phyloP scores from a whole-genome alignment of 2,113 vertebrate species.

The Neoarius graeffei region DNA sequence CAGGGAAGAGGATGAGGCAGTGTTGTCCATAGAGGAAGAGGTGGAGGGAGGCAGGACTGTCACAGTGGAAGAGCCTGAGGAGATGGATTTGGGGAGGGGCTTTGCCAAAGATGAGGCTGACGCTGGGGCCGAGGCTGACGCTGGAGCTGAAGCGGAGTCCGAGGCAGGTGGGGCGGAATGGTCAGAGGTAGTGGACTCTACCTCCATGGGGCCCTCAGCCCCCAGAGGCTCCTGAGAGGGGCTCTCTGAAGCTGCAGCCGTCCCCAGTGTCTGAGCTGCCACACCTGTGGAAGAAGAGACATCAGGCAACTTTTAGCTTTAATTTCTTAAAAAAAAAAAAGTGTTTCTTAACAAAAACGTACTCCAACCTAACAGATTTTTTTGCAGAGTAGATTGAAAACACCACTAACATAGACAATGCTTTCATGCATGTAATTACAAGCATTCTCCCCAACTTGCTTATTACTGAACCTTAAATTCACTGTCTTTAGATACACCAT shows the following conservation, averaged over 20 bases:
- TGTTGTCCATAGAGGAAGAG: slow-evolving; percentile 77
- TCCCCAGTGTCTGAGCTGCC: slow-evolving; percentile 72
- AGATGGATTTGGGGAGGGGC: slow-evolving; percentile 68
- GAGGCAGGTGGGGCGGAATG: slow-evolving; percentile 52
- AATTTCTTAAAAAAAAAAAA: background rate
- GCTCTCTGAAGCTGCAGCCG: slow-evolving; percentile 59
- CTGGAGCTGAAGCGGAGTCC: slow-evolving; percentile 21
- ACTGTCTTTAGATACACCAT: background rate
- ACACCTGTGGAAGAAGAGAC: slow-evolving; percentile 53
- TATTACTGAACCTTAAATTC: background rate
- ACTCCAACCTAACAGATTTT: background rate
- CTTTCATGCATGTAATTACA: background rate
- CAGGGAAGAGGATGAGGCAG: slow-evolving; percentile 74
- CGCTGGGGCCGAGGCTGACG: slow-evolving; percentile 67
- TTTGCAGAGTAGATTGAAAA: background rate
- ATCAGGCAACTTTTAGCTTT: background rate
- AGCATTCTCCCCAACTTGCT: background rate
- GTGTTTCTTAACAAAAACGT: background rate
- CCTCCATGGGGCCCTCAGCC: slow-evolving; percentile 72
- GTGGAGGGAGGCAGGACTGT: slow-evolving; percentile 77
- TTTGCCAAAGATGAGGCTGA: slow-evolving; percentile 68
- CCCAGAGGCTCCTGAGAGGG: slow-evolving; percentile 62
- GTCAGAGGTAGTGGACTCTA: slow-evolving; percentile 62
- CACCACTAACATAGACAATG: background rate
- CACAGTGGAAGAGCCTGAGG: slow-evolving; percentile 71